phyloP scores from a whole-genome alignment of 2,888 invertebrate species.

The Meloe dianella region DNA sequence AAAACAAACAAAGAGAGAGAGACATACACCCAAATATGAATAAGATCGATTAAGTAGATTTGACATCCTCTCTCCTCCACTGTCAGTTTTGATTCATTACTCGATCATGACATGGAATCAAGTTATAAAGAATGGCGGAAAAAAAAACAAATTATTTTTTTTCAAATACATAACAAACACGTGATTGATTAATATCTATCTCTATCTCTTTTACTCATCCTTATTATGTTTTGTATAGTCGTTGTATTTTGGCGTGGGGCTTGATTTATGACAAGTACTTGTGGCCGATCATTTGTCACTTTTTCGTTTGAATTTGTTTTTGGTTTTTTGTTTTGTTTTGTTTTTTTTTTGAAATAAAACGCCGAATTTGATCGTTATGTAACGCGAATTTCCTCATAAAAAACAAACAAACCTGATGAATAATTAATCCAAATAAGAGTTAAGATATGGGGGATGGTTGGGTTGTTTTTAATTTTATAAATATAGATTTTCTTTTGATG shows the following conservation, averaged over 20 bases:
- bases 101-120: background rate
- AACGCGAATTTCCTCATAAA: background rate
- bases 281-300: conserved; percentile 48
- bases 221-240: background rate
- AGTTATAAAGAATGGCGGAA: background rate
- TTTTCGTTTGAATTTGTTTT: no score
- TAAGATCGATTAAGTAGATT: background rate
- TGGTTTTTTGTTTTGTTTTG: no score
- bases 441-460: background rate
- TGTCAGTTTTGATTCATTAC: background rate
- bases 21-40: no score
- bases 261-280: conserved; percentile 47
- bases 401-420: background rate
- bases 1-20: no score
- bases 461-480: background rate
- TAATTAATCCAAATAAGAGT: background rate
- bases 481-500: background rate
- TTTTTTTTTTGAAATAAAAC: conserved; percentile 39
- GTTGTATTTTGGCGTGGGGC: background rate
- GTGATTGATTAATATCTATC: conserved; percentile 1
- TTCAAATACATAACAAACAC: background rate
- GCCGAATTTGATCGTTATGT: conserved; percentile 8
- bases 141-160: conserved; percentile 7
- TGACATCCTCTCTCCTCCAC: background rate
- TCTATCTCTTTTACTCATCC: background rate